Evolutionary conservation across 2,113 vertebrate genomes (phyloP), one percentile per base, ranked within the genome.

Genomic region (Calypte anna): DNA sequence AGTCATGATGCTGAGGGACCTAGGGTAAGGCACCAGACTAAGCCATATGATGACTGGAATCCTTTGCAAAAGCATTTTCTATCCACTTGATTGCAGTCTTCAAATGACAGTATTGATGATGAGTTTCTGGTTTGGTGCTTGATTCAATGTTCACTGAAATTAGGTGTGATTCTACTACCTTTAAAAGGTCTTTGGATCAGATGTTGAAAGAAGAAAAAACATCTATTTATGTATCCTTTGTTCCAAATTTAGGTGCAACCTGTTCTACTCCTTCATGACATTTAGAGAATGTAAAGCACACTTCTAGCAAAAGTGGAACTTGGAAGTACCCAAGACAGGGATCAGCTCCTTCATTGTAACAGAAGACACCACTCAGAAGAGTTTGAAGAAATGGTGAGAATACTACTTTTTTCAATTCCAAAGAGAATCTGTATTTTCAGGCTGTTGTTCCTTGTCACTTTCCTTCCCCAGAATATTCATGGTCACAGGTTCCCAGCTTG

Each of bases 211-310:
- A 88, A 48, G 81, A 91, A 87, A 50, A 9, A 2, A 14, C 44
- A 77, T 14, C 54, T 61, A 40, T 53, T 58, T 66, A 77, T 20
- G 14, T 40, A 57, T 48, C 21, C 22, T 92, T 81, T 87, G 50
- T 78, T 89, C 54, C 69, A 92, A 59, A 66, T 68, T 83, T 53
- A 89, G 25, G 69, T 21, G 62, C 31, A 94, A 72, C 17, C 43
- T 69, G 36, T 74, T 85, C 50, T 79, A 80, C 33, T 77, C 36
- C 62, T 90, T 91, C 25, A 58, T 12, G 24, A 76, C 11, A 84
- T 0, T 2, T 13, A 82, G 14, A 19, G 7, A 30, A 59, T 13
- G 27, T 30, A 61, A 69, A 86, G 72, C 10, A 86, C 19, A n/a
- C 12, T 50, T 72, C 21, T 58, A 79, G 14, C 28, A 86, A 78